Conservation (phyloP, 2,113 vertebrate genomes). For the Trichechus manatus region DNA sequence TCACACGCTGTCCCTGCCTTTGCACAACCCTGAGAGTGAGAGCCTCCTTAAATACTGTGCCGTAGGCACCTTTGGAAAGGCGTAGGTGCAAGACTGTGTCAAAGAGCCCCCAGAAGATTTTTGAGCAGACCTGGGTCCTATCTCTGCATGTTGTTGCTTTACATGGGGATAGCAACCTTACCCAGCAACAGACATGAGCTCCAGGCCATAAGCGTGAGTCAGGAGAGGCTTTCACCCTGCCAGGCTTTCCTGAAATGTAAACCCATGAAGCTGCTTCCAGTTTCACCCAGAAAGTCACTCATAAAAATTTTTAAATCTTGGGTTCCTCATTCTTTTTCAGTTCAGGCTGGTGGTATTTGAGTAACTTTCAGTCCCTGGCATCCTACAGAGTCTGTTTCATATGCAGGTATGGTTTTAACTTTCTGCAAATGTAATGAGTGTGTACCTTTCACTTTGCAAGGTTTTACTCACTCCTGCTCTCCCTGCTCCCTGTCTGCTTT, state of each 20-base stretch:
- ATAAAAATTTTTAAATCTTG: constrained; percentile 36
- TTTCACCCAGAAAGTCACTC: constrained; percentile 51
- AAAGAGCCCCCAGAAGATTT: not conserved
- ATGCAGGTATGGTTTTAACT: constrained; percentile 23
- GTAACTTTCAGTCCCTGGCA: not conserved
- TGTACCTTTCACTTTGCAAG: constrained; percentile 59
- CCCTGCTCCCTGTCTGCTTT: not conserved
- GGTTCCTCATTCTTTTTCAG: constrained; percentile 20
- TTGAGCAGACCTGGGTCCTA: not conserved
- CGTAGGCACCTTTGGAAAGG: not conserved
- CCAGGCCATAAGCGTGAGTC: constrained; percentile 12
- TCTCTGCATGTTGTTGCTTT: not conserved
- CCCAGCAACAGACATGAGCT: not conserved
- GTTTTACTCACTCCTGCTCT: constrained; percentile 37
- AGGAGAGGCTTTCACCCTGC: not conserved
- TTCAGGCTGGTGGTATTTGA: not conserved
- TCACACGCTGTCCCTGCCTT: not conserved
- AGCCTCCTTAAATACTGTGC: not conserved
- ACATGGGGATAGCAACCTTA: constrained; percentile 50
- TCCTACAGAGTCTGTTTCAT: not conserved
- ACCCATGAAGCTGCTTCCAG: not conserved
- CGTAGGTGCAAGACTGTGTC: not conserved
- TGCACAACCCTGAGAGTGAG: not conserved
- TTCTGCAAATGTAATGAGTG: constrained; percentile 32
- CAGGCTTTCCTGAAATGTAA: constrained; percentile 50